A percentile compares a stretch with the other conserved stretches of the same genome.
phyloP scores from a whole-genome alignment of 2,888 invertebrate species.

The Tanypteryx hageni region DNA sequence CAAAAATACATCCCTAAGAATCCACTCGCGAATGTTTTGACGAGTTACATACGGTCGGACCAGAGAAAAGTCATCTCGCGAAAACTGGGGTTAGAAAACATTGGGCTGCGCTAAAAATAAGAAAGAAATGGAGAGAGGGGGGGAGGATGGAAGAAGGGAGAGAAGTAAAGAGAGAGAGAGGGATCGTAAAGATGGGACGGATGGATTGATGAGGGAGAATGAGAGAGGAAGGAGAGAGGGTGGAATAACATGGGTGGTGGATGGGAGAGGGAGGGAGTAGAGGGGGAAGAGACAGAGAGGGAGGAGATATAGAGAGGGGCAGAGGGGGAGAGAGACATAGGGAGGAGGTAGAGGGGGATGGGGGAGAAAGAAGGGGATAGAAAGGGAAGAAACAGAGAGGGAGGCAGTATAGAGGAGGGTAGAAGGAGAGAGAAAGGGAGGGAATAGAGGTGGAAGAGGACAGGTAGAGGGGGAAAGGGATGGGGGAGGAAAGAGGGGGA shows the following conservation, averaged over 20 bases:
- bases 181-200: not conserved
- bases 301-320: not conserved
- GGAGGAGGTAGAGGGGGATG: too few species aligned
- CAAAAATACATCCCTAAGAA: too few species aligned
- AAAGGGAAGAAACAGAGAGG: too few species aligned
- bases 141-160: not conserved
- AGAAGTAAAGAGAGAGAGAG: not conserved
- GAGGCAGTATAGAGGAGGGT: too few species aligned
- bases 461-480: not conserved
- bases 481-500: not conserved
- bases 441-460: too few species aligned
- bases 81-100: too few species aligned
- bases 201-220: not conserved
- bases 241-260: not conserved
- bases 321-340: too few species aligned
- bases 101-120: too few species aligned
- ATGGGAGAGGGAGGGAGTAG: not conserved
- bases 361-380: not conserved
- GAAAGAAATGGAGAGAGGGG: not conserved
- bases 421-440: too few species aligned
- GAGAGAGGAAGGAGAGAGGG: not conserved
- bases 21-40: too few species aligned
- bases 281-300: not conserved
- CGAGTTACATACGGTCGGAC: too few species aligned
- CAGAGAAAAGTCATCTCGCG: too few species aligned